A percentile compares a stretch with the other conserved stretches of the same genome.
Conservation (phyloP, 2,888 invertebrate genomes). For the Chrysodeixis includens region DNA sequence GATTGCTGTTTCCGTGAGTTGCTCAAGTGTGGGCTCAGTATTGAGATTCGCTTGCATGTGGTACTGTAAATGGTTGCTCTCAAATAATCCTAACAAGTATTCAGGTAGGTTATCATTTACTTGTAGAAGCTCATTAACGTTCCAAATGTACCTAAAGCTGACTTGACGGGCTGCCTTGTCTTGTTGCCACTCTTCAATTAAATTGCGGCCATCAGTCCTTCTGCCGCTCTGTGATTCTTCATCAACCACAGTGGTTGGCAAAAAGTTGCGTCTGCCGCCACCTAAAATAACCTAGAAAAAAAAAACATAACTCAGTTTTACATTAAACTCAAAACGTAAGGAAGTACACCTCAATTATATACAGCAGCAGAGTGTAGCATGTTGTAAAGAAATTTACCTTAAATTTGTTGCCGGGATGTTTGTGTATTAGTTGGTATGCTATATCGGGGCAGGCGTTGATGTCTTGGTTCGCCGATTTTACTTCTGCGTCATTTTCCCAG, state of each 20-base stretch:
- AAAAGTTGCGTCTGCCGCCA: conserved; percentile 91
- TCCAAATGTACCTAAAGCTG: conserved; percentile 87
- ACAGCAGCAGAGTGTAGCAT: no score
- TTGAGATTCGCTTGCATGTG: conserved; percentile 86
- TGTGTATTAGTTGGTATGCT: conserved; percentile 91
- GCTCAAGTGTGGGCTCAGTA: conserved; percentile 90
- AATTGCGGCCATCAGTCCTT: conserved; percentile 89
- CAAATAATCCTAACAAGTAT: conserved; percentile 90
- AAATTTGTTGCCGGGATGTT: conserved; percentile 90
- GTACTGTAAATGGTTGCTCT: conserved; percentile 90
- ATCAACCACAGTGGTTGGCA: conserved; percentile 85
- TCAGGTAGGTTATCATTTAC: conserved; percentile 85
- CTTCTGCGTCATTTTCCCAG: conserved; percentile 91
- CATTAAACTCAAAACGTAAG: background rate
- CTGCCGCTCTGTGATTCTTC: conserved; percentile 77
- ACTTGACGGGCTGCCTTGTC: conserved; percentile 75
- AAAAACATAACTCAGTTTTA: background rate
- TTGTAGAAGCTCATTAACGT: conserved; percentile 87
- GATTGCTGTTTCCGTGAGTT: conserved; percentile 90
- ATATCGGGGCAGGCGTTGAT: conserved; percentile 91
- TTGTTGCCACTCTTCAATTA: conserved; percentile 91
- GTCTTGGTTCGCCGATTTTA: conserved; percentile 77
- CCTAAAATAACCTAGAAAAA: conserved; percentile 90
- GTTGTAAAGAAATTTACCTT: conserved; percentile 90
- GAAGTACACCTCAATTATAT: no score